Base-by-base conservation (phyloP, 1,140 invertebrate species). In the Drosophila cardini region DNA sequence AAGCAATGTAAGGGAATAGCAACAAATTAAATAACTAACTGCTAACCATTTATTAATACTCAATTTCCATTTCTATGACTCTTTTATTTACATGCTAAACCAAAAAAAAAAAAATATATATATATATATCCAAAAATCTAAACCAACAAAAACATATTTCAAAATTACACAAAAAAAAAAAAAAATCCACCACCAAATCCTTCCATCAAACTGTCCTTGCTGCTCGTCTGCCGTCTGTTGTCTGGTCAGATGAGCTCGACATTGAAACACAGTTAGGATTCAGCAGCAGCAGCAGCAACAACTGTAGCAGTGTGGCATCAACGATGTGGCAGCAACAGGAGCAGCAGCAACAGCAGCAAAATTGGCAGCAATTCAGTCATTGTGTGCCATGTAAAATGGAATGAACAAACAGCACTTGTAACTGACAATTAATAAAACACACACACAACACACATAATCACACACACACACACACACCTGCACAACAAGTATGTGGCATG, bases 51-150 rank as follows among this genome's bases (percentile, higher is more conserved):
- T 77, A 71, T 65, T 86, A 84, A 84, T 75, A 83, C 76, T 83
- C 80, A 80, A 83, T 86, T 86, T 86, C 83, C 83, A 89, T 80
- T 83, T 86, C 83, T 86, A 87, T 61, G 69, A 86, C 81, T 86
- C 62, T 79, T 78, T 72, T 86, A 80, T 86, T 86, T 86, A 83
- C 83, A 86, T 86, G 83, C 83, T 86, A 86, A 86, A 79, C 73
- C 62, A 76, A 84, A 60, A 65, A 76, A 84, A 63, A 58, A 36
- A n/a, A n/a, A n/a, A n/a, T n/a, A n/a, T n/a, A n/a, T n/a, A n/a
- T n/a, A n/a, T n/a, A 71, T 55, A 60, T 69, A 62, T 40, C 53
- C 18, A 55, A 36, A 50, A 50, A 58, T 38, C 52, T 48, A 34
- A 67, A 67, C 36, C 13, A 65, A 68, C 40, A 36, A 36, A 18